A percentile compares a stretch with the other conserved stretches of the same genome.
These are phyloP conservation scores for Axinella damicornis DNA, from an alignment of 37 sponge, comb jelly and placozoan genomes.

Conservation along the genomic window DNA sequence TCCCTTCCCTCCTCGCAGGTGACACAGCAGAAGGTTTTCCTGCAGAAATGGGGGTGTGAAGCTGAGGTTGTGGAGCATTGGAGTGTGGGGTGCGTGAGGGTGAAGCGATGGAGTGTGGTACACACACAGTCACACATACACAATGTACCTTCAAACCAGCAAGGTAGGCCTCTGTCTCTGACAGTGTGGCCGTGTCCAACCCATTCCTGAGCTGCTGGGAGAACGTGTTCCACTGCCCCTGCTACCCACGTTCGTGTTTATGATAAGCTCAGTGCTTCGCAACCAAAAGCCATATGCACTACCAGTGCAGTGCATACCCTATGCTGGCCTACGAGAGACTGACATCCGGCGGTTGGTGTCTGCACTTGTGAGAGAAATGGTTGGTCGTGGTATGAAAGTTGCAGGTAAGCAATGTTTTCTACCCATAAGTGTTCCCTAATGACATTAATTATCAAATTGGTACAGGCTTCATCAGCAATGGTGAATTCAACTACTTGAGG, in stretches of 20 bases:
- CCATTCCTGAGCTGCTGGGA: too few species aligned
- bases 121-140: too few species aligned
- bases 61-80: too few species aligned
- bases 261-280: constrained; percentile 28
- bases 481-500: constrained; percentile 18
- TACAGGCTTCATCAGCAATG: constrained; percentile 28
- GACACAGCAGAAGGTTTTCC: too few species aligned
- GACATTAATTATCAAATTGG: not conserved
- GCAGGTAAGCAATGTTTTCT: constrained; percentile 4
- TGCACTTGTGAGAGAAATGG: constrained; percentile 14
- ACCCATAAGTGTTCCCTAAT: not conserved
- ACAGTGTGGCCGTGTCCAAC: too few species aligned
- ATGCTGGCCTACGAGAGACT: constrained; percentile 23
- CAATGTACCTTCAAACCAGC: too few species aligned
- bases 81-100: too few species aligned
- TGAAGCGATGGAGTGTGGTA: too few species aligned
- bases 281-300: constrained; percentile 39
- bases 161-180: too few species aligned
- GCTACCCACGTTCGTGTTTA: constrained; percentile 17
- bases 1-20: too few species aligned
- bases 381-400: constrained; percentile 15
- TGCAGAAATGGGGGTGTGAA: too few species aligned
- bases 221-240: too few species aligned
- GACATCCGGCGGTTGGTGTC: constrained; percentile 14
- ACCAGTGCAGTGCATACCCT: constrained; percentile 47